Evolutionary conservation across 2,888 invertebrate species (phyloP).

Genomic region (Cinara cedri): DNA sequence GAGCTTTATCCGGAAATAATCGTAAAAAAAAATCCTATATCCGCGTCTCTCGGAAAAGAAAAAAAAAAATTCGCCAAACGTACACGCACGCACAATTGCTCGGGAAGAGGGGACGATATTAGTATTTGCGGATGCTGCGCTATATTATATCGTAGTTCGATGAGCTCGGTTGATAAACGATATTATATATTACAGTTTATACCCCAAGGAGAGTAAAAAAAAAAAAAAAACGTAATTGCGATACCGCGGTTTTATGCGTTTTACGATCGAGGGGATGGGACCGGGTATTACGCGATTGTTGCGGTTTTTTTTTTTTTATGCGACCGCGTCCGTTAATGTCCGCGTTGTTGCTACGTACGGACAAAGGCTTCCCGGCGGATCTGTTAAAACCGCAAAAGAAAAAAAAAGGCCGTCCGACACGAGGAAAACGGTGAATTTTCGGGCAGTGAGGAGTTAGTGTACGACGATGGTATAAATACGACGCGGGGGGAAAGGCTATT

Average conservation of each 20-base stretch:
- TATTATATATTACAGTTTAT: slow-evolving; percentile 12
- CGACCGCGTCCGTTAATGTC: slow-evolving; percentile 47
- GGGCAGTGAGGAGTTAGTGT: neutral
- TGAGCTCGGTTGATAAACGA: slow-evolving; percentile 47
- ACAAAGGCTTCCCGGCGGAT: slow-evolving; percentile 7
- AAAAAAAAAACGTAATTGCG: slow-evolving; percentile 51
- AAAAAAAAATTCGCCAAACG: slow-evolving; percentile 7
- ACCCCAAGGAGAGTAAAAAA: neutral
- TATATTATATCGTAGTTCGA: slow-evolving; percentile 30
- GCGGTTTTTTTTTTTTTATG: slow-evolving; percentile 51
- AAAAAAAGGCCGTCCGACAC: neutral
- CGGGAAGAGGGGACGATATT: neutral
- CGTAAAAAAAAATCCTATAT: slow-evolving; percentile 38
- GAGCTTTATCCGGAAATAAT: slow-evolving; percentile 34
- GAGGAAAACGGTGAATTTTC: neutral
- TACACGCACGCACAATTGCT: neutral
- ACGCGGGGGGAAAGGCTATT: slow-evolving; percentile 6
- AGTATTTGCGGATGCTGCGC: neutral
- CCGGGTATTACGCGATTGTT: slow-evolving; percentile 33
- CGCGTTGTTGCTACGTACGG: slow-evolving; percentile 44
- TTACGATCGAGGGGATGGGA: slow-evolving; percentile 8
- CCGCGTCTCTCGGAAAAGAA: slow-evolving; percentile 12
- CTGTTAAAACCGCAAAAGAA: neutral
- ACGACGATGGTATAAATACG: too few species aligned
- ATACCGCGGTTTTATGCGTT: slow-evolving; percentile 46